Evolutionary conservation across 2,888 invertebrate species (phyloP), one percentile per base, ranked within the genome.

Genomic region (Camptogramma bilineatum): DNA sequence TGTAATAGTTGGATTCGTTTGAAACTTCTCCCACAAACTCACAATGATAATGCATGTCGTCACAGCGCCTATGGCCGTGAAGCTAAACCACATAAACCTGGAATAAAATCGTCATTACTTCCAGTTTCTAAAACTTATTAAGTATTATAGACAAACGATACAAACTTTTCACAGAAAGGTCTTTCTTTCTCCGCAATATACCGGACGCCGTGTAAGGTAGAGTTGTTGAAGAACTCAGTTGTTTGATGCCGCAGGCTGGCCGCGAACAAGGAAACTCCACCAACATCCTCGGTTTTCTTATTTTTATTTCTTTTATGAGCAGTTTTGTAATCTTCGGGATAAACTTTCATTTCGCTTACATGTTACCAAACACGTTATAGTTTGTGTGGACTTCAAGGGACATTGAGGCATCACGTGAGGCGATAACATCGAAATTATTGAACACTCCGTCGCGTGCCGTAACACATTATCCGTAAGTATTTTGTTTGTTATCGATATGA

Each of bases 1-100:
- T 31, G 96, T 97, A 58, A 97, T 96, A 0, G 97, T 97, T 4
- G 97, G 97, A 88, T 96, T 96, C 0, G 96, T 96, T 91, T 96
- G 96, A 83, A 97, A 97, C 83, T 96, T 97, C 76, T 96, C 95
- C 96, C 97, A 96, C 31, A 97, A 90, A 76, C 96, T 96, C 51
- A 95, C 94, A 56, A 97, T 97, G 66, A 97, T 96, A 47, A 96
- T 95, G 69, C 95, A 93, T 0, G 96, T 96, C 0, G 96, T 95
- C 0, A 96, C 94, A 0, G 96, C 94, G 0, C 97, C 96, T 52
- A 94, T 88, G 7, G 94, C 92, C 7, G 96, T 95, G 76, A 96
- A 96, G 74, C 95, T 94, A 78, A 97, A 96, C 97, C 97, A 97
- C 94, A 96, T 95, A 77, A 97, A 95, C 81, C 97, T 97, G 81